phyloP scores from a whole-genome alignment of 2,888 invertebrate species.

The Torymus texanus region DNA sequence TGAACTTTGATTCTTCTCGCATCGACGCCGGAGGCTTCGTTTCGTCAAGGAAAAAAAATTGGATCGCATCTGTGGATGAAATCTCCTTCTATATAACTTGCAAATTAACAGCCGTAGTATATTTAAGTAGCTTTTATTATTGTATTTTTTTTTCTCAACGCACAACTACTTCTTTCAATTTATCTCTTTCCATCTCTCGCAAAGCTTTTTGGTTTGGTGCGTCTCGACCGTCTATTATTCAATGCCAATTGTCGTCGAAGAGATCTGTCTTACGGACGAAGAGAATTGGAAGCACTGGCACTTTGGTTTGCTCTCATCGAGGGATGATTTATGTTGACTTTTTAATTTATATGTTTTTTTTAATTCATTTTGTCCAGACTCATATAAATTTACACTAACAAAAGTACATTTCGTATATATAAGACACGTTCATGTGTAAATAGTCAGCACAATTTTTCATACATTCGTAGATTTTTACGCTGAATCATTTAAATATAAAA shows the following conservation, averaged over 20 bases:
- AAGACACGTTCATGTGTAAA: too few relatives aligned
- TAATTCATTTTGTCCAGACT: not conserved
- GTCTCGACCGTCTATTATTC: not conserved
- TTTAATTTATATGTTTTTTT: slow-evolving; percentile 10
- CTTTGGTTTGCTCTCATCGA: slow-evolving; percentile 35
- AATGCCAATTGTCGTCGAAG: slow-evolving; percentile 33
- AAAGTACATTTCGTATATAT: too few relatives aligned
- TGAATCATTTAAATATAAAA: too few relatives aligned
- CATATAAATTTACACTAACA: too few relatives aligned
- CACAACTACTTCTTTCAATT: slow-evolving; percentile 9
- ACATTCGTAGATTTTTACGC: too few relatives aligned
- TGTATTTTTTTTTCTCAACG: not conserved
- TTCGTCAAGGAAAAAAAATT: slow-evolving; percentile 1
- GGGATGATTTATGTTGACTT: slow-evolving; percentile 27
- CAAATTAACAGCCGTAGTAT: not conserved
- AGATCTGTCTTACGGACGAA: slow-evolving; percentile 41
- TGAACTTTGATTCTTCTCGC: slow-evolving; percentile 9
- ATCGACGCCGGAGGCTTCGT: not conserved
- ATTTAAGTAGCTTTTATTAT: slow-evolving; percentile 13
- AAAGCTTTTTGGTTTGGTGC: slow-evolving; percentile 40
- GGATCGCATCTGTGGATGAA: slow-evolving; percentile 15
- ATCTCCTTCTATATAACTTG: not conserved
- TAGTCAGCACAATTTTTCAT: too few relatives aligned
- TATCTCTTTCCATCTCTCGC: slow-evolving; percentile 31
- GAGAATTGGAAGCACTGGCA: slow-evolving; percentile 20